These are phyloP conservation scores for Hetaerina titia DNA, from an alignment of 2,888 invertebrate species.

Conservation along the genomic window DNA sequence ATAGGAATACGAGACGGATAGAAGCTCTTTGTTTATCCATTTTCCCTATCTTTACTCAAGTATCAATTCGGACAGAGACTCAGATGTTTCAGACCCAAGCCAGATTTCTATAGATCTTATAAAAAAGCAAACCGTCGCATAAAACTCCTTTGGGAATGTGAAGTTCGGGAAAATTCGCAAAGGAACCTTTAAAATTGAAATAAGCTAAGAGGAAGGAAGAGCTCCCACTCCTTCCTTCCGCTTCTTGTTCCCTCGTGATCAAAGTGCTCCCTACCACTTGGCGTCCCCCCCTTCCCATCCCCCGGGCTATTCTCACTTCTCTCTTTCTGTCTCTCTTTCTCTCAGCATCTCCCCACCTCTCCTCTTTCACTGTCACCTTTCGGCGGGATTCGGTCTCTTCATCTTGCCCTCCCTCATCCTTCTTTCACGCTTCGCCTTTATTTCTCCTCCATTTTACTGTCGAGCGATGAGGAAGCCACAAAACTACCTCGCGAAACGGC, in stretches of 20 bases:
- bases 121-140: conserved; percentile 20
- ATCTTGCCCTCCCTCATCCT: background rate
- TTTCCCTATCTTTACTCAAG: background rate
- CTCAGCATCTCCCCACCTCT: too few species aligned
- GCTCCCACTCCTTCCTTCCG: background rate
- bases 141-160: conserved; percentile 36
- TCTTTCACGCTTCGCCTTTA: background rate
- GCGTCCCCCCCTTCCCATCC: background rate
- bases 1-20: background rate
- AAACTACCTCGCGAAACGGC: background rate
- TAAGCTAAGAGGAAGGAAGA: background rate
- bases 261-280: conserved; percentile 27
- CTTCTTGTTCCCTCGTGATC: conserved; percentile 27
- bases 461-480: background rate
- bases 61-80: background rate
- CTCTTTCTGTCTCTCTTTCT: background rate
- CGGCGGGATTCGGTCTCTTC: background rate
- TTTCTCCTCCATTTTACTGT: conserved; percentile 13
- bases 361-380: background rate
- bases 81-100: background rate
- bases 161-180: conserved; percentile 19
- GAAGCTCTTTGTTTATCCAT: background rate
- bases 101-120: conserved; percentile 19
- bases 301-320: background rate
- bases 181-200: conserved; percentile 50